These are phyloP conservation scores for Cydia strobilella DNA, from an alignment of 1,140 invertebrate genomes.

Conservation along the genomic window DNA sequence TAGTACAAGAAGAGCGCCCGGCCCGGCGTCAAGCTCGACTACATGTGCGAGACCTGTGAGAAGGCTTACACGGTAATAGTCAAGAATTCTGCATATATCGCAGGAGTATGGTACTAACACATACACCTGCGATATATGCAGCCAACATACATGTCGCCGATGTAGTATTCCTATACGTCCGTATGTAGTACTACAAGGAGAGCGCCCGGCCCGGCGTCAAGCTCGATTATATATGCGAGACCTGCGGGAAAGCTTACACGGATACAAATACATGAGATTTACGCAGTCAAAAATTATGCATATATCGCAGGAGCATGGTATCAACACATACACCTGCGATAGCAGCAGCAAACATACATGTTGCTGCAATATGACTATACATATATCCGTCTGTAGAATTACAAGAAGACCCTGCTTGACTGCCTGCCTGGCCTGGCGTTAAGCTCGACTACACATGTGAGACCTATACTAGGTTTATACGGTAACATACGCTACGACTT, in stretches of 20 bases:
- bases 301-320: too few species aligned
- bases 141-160: background rate
- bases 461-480: too few species aligned
- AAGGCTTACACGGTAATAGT: slow-evolving; percentile 22
- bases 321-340: background rate
- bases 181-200: background rate
- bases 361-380: background rate
- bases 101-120: background rate
- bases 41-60: slow-evolving; percentile 19
- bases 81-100: background rate
- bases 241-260: too few species aligned
- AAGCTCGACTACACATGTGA: background rate
- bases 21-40: background rate
- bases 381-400: background rate
- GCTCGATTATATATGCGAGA: slow-evolving; percentile 10
- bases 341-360: background rate
- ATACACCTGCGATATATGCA: background rate
- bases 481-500: background rate
- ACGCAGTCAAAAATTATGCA: too few species aligned
- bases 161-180: too few species aligned
- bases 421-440: background rate
- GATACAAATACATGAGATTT: too few species aligned
- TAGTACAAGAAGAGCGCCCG: slow-evolving; percentile 18
- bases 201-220: background rate
- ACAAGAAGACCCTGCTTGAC: background rate